Conservation (phyloP, 2,888 invertebrate genomes). For the Chrysomela aeneicollis region DNA sequence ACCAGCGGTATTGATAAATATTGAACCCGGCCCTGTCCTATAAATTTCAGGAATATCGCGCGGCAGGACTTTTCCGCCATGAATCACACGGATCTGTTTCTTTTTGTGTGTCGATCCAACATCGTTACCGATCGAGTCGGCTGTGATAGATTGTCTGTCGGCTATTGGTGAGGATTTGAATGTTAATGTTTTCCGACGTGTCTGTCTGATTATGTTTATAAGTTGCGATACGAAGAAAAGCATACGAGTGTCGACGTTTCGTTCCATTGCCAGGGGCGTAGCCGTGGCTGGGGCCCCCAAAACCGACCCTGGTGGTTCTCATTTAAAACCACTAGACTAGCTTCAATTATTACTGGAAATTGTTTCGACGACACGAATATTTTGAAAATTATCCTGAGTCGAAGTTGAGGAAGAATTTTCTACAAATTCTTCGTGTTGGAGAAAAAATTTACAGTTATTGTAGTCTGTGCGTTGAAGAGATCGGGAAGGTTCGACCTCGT, state of each 20-base stretch:
- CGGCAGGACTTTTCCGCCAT: slow-evolving; percentile 40
- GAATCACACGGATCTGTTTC: slow-evolving; percentile 50
- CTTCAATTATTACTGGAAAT: too few relatives aligned
- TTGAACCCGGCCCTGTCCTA: slow-evolving; percentile 29
- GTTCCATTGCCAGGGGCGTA: not conserved
- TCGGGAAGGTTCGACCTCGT: too few relatives aligned
- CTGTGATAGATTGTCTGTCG: slow-evolving; percentile 54
- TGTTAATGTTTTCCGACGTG: slow-evolving; percentile 50
- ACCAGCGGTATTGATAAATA: slow-evolving; percentile 32
- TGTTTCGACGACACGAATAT: too few relatives aligned
- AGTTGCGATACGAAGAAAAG: slow-evolving; percentile 25
- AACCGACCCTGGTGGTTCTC: too few relatives aligned
- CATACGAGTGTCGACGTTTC: slow-evolving; percentile 15
- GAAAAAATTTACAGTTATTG: too few relatives aligned
- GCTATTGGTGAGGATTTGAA: slow-evolving; percentile 55
- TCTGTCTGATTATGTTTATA: slow-evolving; percentile 34
- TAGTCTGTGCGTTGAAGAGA: too few relatives aligned
- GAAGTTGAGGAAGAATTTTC: too few relatives aligned
- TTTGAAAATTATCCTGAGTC: too few relatives aligned
- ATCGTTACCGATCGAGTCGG: slow-evolving; percentile 55
- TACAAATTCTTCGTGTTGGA: too few relatives aligned
- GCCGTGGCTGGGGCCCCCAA: not conserved
- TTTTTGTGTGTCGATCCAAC: slow-evolving; percentile 56
- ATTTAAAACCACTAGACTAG: too few relatives aligned
- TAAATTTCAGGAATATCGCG: slow-evolving; percentile 40